phyloP scores from a whole-genome alignment of 2,797 vertebrate genomes.

The Momotus momota region DNA sequence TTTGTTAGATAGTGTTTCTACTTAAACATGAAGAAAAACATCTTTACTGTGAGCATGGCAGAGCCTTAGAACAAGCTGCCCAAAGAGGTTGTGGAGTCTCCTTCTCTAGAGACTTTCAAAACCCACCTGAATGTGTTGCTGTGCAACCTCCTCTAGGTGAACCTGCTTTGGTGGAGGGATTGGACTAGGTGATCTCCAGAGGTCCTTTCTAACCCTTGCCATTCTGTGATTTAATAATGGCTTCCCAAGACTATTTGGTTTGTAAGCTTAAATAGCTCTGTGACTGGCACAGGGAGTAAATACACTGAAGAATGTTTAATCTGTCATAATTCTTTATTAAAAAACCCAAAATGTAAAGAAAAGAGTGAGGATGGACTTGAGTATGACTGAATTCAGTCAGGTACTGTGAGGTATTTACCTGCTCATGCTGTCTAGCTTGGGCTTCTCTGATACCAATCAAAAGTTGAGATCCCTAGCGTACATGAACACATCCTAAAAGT shows the following conservation, averaged over 20 bases:
- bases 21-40: no score
- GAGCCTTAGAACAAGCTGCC: no score
- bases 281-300: not conserved
- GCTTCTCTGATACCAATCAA: not conserved
- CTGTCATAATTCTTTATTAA: not conserved
- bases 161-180: no score
- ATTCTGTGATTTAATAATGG: not conserved
- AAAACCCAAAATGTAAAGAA: not conserved
- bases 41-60: no score
- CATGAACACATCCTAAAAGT: no score
- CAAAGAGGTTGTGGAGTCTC: no score
- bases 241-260: not conserved
- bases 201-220: no score
- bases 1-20: not conserved
- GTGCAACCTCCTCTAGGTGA: no score
- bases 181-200: no score
- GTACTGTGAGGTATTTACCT: not conserved
- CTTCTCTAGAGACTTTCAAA: no score
- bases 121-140: no score
- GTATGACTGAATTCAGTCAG: not conserved
- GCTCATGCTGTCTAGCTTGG: not conserved
- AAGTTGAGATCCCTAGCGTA: not conserved
- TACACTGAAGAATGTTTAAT: not conserved
- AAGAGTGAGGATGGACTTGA: not conserved
- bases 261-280: not conserved